Conservation (phyloP, 2,797 vertebrate genomes). For the Taeniopygia guttata region DNA sequence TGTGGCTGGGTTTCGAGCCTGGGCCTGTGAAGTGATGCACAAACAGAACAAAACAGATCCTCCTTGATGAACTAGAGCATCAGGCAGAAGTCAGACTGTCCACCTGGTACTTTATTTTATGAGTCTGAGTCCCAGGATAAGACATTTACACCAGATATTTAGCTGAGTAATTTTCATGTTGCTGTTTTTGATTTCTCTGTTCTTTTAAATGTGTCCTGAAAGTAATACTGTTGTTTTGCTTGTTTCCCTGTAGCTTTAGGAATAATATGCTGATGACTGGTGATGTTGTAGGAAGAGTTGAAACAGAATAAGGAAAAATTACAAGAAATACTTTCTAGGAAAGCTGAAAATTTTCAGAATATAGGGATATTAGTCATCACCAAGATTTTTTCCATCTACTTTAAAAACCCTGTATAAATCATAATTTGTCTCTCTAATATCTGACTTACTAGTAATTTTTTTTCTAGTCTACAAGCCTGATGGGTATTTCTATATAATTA, state of each 20-base stretch:
- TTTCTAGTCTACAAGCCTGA: background rate
- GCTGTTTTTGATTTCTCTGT: background rate
- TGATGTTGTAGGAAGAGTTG: background rate
- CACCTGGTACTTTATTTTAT: background rate
- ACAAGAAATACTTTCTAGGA: background rate
- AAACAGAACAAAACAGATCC: background rate
- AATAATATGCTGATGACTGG: background rate
- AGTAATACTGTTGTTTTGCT: background rate
- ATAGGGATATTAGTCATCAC: background rate
- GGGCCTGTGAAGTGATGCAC: background rate
- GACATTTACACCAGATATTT: background rate
- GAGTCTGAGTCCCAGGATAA: background rate
- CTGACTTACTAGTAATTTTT: background rate
- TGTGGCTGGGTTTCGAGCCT: background rate
- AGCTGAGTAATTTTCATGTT: background rate
- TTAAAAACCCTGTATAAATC: background rate
- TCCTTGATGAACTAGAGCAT: background rate
- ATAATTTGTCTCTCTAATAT: background rate
- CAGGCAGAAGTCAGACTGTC: background rate
- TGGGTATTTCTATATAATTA: constrained; percentile 8
- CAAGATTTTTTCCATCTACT: background rate
- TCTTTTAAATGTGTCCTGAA: background rate
- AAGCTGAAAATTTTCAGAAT: background rate
- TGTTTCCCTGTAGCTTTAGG: background rate
- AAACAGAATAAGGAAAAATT: background rate